Conservation (phyloP, 2,888 invertebrate genomes). For the Rutpela maculata region DNA sequence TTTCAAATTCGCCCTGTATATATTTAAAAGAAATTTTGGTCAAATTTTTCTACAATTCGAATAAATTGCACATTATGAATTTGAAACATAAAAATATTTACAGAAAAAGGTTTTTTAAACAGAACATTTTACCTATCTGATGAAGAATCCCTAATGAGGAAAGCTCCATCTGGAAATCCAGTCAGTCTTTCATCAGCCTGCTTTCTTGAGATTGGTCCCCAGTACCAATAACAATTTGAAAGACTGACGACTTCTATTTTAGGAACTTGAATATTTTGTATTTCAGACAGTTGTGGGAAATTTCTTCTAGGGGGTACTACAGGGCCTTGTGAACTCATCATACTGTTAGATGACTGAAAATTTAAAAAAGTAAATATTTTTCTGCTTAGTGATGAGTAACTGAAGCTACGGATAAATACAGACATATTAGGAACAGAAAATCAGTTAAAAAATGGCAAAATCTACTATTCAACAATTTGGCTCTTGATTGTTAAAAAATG, state of each 20-base stretch:
- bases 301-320: conserved; percentile 50
- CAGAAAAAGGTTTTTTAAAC: no score
- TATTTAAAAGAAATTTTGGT: no score
- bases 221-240: conserved; percentile 84
- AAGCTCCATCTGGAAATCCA: conserved; percentile 84
- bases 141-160: conserved; percentile 87
- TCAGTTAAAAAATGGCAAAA: no score
- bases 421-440: neutral
- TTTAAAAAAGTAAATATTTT: neutral
- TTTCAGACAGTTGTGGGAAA: conserved; percentile 47
- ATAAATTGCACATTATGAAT: no score
- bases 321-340: conserved; percentile 42
- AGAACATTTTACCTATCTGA: conserved; percentile 74
- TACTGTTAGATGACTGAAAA: conserved; percentile 28
- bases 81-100: no score
- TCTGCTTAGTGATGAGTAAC: neutral
- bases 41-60: no score
- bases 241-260: conserved; percentile 68
- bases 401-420: neutral
- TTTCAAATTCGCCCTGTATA: no score
- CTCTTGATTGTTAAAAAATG: no score
- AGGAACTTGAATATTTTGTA: conserved; percentile 51
- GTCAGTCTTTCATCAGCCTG: conserved; percentile 83
- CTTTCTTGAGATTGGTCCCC: conserved; percentile 85
- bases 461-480: no score